These are phyloP conservation scores for Echinops telfairi DNA, from an alignment of 2,113 vertebrate species.

Conservation along the genomic window DNA sequence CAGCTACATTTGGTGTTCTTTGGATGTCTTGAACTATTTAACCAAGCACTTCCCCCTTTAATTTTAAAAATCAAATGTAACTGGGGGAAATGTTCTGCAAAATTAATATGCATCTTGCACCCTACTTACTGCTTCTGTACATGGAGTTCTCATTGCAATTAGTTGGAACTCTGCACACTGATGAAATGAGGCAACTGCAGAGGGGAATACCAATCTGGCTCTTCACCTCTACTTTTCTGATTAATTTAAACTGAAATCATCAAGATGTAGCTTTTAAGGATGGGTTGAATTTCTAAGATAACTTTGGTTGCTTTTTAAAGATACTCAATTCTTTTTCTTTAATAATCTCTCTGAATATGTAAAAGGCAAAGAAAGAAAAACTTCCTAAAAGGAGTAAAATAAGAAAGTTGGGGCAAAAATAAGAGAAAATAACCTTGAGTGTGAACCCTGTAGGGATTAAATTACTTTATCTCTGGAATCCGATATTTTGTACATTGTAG, in stretches of 20 bases:
- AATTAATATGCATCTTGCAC: slow-evolving; percentile 76
- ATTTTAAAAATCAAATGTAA: slow-evolving; percentile 59
- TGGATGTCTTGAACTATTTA: slow-evolving; percentile 79
- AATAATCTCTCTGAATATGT: background rate
- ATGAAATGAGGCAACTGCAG: slow-evolving; percentile 48
- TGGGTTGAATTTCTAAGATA: slow-evolving; percentile 57
- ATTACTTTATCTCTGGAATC: slow-evolving; percentile 7
- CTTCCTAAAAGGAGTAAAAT: background rate
- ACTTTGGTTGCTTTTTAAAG: slow-evolving; percentile 33
- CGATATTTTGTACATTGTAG: background rate
- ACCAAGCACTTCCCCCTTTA: slow-evolving; percentile 64
- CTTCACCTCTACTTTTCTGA: slow-evolving; percentile 68
- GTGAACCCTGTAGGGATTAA: background rate
- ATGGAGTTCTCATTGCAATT: slow-evolving; percentile 72
- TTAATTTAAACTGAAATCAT: slow-evolving; percentile 73
- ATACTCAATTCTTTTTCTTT: background rate
- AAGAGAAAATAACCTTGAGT: background rate
- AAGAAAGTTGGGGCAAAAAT: background rate
- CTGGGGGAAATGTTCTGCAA: slow-evolving; percentile 66
- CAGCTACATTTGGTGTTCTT: slow-evolving; percentile 70
- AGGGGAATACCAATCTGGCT: slow-evolving; percentile 60
- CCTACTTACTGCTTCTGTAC: slow-evolving; percentile 62
- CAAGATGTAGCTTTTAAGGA: slow-evolving; percentile 55
- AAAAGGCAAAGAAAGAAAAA: background rate
- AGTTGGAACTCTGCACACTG: slow-evolving; percentile 60